Conservation (phyloP, 64 coral and sea anemone species). For the Pachyseris speciosa region DNA sequence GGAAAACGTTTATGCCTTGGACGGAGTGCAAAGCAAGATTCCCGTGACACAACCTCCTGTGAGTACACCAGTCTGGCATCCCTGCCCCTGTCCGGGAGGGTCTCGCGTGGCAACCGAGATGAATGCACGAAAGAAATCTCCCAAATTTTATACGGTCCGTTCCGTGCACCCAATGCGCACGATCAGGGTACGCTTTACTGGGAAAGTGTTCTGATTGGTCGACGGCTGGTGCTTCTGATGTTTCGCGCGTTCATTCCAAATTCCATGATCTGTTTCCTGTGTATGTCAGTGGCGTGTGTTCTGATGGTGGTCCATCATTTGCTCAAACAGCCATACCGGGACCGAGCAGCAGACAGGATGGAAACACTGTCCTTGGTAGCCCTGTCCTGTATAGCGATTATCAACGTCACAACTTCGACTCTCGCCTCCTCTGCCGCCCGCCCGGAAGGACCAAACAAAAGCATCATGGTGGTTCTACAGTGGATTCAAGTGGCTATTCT, state of each 20-base stretch:
- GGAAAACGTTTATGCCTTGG: not conserved
- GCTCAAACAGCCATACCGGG: constrained; percentile 31
- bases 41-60: not conserved
- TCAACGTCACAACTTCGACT: constrained; percentile 45
- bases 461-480: constrained; percentile 22
- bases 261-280: constrained; percentile 36
- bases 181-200: too few relatives aligned
- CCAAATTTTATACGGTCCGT: constrained; percentile 55
- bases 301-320: constrained; percentile 55
- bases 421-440: constrained; percentile 26
- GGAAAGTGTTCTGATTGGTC: constrained; percentile 82
- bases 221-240: constrained; percentile 42
- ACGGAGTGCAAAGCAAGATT: not conserved
- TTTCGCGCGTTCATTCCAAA: constrained; percentile 53
- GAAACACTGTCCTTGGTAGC: constrained; percentile 34
- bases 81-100: not conserved
- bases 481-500: constrained; percentile 25
- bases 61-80: not conserved
- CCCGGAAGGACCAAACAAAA: constrained; percentile 47
- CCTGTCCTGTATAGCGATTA: constrained; percentile 42
- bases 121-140: constrained; percentile 13
- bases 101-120: not conserved
- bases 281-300: constrained; percentile 43
- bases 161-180: constrained; percentile 4
- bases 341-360: constrained; percentile 17